phyloP scores from a whole-genome alignment of 2,888 invertebrate species.

The Ephialtes manifestator region DNA sequence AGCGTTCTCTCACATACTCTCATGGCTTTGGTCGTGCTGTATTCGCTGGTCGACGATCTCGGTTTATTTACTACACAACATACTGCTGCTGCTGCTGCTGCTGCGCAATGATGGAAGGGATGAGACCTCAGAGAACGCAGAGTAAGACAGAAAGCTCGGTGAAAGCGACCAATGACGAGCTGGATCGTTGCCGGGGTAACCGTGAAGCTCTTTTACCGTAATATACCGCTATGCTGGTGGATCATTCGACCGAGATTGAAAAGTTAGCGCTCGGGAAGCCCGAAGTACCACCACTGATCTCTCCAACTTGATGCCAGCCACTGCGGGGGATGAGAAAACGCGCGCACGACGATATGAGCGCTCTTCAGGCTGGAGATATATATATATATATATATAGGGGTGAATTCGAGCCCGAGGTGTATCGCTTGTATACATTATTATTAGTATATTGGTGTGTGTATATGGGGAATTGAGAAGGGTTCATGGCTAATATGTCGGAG shows the following conservation, averaged over 20 bases:
- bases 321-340: constrained; percentile 9
- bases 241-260: constrained; percentile 86
- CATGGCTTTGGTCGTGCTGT: constrained; percentile 28
- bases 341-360: constrained; percentile 49
- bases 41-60: constrained; percentile 18
- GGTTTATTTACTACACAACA: neutral
- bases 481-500: constrained; percentile 57
- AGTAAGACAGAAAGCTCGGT: constrained; percentile 60
- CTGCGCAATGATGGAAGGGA: constrained; percentile 55
- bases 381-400: neutral
- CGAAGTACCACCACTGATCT: constrained; percentile 61
- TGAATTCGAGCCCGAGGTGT: constrained; percentile 51
- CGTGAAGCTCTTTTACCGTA: constrained; percentile 74
- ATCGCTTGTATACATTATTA: constrained; percentile 40
- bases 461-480: constrained; percentile 41
- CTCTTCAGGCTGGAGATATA: constrained; percentile 36
- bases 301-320: constrained; percentile 39
- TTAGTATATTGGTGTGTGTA: neutral
- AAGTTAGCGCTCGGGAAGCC: constrained; percentile 81
- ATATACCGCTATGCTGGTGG: constrained; percentile 66
- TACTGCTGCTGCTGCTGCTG: too few relatives aligned
- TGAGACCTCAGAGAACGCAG: constrained; percentile 26
- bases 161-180: constrained; percentile 83
- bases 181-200: constrained; percentile 85
- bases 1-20: neutral